Base-by-base conservation (phyloP, 2,888 invertebrate genomes). In the Therioaphis trifolii region DNA sequence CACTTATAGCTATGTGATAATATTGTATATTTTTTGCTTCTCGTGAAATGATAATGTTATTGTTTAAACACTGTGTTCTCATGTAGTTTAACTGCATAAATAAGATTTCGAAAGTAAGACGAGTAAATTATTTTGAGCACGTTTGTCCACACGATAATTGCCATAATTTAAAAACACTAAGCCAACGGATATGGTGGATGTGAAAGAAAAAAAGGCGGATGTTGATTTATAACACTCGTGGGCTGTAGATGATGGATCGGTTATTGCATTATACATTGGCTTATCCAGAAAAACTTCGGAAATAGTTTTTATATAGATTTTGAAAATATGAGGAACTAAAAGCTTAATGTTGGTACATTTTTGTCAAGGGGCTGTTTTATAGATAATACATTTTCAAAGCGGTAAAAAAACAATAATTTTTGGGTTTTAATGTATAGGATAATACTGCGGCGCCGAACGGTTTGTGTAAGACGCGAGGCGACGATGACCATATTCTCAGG, bases 261-360 rank as follows among this genome's bases (percentile, higher is more conserved):
- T 63, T 46, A 0, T 49, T 52, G 71, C 52, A 72, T 72, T 72
- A 72, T 72, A 40, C 52, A 29, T 49, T 29, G 29, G 29, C 21
- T 76, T 76, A 63, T 46, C n/a, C 18, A 46, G 15, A 14, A 27
- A 72, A 46, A 61, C 46, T 5, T 46, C 14, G 27, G 7, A 9
- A 63, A 76, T 76, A 15, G 61, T 76, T 63, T 72, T 63, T 63
- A 76, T n/a, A n/a, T 63, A 46, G 46, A 15, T 76, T 61, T 76
- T 29, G 2, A 76, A 63, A 63, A 46, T 46, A 40, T 58, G 40
- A 11, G 4, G n/a, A 46, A 18, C 7, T 63, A 46, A 43, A 46
- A 46, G 40, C 46, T 24, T 27, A 35, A 40, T 24, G 2, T 4
- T 29, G 14, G 11, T 76, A n/a, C 0, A 29, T 46, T 63, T 61